These are phyloP conservation scores for Urophycis tenuis DNA, from an alignment of 2,797 vertebrate genomes.

Conservation along the genomic window DNA sequence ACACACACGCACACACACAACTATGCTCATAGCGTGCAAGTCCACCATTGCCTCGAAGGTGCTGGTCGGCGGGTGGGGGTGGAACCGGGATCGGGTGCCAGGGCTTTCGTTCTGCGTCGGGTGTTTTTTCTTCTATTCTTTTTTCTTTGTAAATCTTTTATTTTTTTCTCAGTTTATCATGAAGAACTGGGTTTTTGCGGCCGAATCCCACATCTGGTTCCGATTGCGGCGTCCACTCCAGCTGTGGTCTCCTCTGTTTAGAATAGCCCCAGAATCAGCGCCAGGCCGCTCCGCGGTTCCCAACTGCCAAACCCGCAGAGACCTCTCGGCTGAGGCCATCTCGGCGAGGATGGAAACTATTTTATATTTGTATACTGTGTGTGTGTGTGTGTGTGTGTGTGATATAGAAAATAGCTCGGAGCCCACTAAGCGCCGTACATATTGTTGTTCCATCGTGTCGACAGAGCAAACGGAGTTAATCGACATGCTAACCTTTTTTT, in stretches of 20 bases:
- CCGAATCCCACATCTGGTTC: conserved; percentile 73
- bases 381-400: not conserved
- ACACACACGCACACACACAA: not conserved
- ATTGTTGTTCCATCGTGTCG: conserved; percentile 25
- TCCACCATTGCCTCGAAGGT: not conserved
- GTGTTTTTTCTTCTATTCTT: no score
- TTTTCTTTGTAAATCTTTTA: not conserved
- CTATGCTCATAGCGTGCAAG: not conserved
- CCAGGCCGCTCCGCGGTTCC: conserved; percentile 65
- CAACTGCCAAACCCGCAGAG: conserved; percentile 63
- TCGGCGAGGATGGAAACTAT: conserved; percentile 60
- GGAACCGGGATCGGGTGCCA: conserved; percentile 5
- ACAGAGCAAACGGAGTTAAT: conserved; percentile 19
- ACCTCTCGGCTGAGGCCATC: conserved; percentile 56
- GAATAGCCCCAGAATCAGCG: conserved; percentile 73
- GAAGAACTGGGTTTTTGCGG: conserved; percentile 48
- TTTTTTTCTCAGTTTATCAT: conserved; percentile 13
- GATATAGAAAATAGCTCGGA: conserved; percentile 25
- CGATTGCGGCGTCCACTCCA: conserved; percentile 68
- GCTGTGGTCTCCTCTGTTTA: conserved; percentile 74
- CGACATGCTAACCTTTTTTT: not conserved
- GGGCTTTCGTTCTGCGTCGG: conserved; percentile 17
- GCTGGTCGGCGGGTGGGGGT: not conserved
- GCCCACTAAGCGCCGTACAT: conserved; percentile 42
- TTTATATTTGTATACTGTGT: conserved; percentile 52